These are phyloP conservation scores for Agrotis segetum DNA, from an alignment of 2,888 invertebrate species.

Conservation along the genomic window DNA sequence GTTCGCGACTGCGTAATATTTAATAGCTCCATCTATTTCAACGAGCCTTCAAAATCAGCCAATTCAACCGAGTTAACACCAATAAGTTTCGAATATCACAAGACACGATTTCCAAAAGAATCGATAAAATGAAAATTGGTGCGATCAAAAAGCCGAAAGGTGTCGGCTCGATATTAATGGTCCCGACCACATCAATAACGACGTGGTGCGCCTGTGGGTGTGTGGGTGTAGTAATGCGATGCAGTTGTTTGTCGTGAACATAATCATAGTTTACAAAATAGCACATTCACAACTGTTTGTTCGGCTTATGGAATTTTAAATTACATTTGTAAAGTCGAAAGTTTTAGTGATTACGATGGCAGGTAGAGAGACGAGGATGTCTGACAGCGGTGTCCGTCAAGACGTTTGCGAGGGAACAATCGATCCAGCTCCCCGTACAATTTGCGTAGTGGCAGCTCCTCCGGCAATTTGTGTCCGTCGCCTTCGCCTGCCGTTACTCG, in stretches of 20 bases:
- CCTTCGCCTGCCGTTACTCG: slow-evolving; percentile 87
- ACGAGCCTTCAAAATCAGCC: slow-evolving; percentile 24
- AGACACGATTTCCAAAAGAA: slow-evolving; percentile 43
- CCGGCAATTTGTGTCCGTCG: slow-evolving; percentile 89
- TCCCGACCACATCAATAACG: slow-evolving; percentile 69
- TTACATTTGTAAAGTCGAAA: slow-evolving; percentile 46
- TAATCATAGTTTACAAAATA: slow-evolving; percentile 55
- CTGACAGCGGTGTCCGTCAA: slow-evolving; percentile 58
- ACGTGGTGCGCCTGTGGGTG: slow-evolving; percentile 65
- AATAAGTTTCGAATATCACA: slow-evolving; percentile 45
- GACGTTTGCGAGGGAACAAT: slow-evolving; percentile 79
- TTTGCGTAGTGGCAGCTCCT: slow-evolving; percentile 88
- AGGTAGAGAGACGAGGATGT: slow-evolving; percentile 33
- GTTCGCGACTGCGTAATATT: slow-evolving; percentile 64
- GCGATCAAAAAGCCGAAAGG: slow-evolving; percentile 66
- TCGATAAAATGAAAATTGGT: slow-evolving; percentile 65
- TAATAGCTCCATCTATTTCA: slow-evolving; percentile 40
- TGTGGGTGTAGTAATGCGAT: slow-evolving; percentile 65
- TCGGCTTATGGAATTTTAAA: slow-evolving; percentile 43
- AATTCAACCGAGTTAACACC: slow-evolving; percentile 24
- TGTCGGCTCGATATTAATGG: slow-evolving; percentile 70
- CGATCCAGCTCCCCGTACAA: slow-evolving; percentile 81
- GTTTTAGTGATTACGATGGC: slow-evolving; percentile 40
- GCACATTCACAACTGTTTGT: slow-evolving; percentile 56
- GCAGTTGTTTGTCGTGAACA: slow-evolving; percentile 64